phyloP scores from a whole-genome alignment of 2,888 invertebrate species.

The Thalpophila matura region DNA sequence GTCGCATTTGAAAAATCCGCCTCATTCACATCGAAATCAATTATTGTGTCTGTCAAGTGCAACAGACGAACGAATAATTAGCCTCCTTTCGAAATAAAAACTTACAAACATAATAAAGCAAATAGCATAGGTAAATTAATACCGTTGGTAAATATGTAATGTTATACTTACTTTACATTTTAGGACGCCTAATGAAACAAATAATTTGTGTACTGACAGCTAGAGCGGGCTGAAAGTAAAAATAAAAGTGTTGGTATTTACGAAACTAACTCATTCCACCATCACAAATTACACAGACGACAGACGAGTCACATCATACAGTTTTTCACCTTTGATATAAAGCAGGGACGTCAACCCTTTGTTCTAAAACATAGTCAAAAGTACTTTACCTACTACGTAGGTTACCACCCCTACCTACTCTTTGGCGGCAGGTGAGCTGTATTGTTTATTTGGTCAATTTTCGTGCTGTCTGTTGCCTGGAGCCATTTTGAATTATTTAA shows the following conservation, averaged over 20 bases:
- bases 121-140: not conserved
- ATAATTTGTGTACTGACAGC: not conserved
- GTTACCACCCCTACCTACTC: conserved; percentile 39
- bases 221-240: not conserved
- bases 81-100: not conserved
- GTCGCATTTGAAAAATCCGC: no score
- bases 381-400: not conserved
- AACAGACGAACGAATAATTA: no score
- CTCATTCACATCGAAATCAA: no score
- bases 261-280: conserved; percentile 13
- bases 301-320: conserved; percentile 26
- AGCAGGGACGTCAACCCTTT: conserved; percentile 40
- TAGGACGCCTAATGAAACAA: not conserved
- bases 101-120: not conserved
- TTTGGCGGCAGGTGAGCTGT: conserved; percentile 59
- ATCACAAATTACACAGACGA: conserved; percentile 23
- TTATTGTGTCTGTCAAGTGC: no score
- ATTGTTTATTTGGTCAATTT: conserved; percentile 70
- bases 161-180: no score
- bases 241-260: conserved; percentile 4
- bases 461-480: conserved; percentile 52
- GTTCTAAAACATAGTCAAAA: conserved; percentile 26
- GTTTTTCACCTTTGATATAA: conserved; percentile 51
- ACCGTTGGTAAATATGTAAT: no score
- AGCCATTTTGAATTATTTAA: conserved; percentile 68